Evolutionary conservation across 2,797 vertebrate genomes (phyloP), one percentile per base, ranked within the genome.

Genomic region (Loris lydekkerianus): DNA sequence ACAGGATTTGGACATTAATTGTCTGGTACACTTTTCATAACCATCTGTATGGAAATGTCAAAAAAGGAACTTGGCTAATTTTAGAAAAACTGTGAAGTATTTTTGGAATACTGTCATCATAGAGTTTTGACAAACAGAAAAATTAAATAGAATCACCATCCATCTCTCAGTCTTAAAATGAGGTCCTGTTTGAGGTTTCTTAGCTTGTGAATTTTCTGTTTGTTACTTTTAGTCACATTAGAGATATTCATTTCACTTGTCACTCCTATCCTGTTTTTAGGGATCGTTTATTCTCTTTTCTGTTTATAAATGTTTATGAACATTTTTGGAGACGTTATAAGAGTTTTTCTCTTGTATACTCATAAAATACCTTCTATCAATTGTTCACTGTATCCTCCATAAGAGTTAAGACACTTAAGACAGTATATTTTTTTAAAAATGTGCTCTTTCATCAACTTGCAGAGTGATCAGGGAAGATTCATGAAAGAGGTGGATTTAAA

Each of bases 11-110:
- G 14, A 81, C 29, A 25, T 61, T 82, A 65, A 85, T 37, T 93
- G 5, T 73, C 72, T 78, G 13, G 0, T 86, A 17, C 8, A 46
- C 18, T 73, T 89, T 31, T 84, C 56, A 91, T 40, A 94, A 70
- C 23, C n/a, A 37, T 43, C 43, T 73, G n/a, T 78, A 29, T 63
- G 84, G 53, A 89, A 63, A 21, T 61, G 91, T 85, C 14, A 9
- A 75, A 49, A 94, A 80, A 56, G 72, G 34, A 89, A 84, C 83
- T 75, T 78, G 89, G 61, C 46, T 82, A n/a, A 77, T 94, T 89
- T 87, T 81, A 77, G 29, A 63, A 94, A 92, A 78, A n/a, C 61
- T n/a, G 6, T 69, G 34, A 89, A 63, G 20, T 93, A 56, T 23
- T 72, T 95, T 86, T 87, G 72, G 25, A 65, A 89, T 20, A 4